phyloP scores from a whole-genome alignment of 2,888 invertebrate genomes.

The Synergus itoensis region DNA sequence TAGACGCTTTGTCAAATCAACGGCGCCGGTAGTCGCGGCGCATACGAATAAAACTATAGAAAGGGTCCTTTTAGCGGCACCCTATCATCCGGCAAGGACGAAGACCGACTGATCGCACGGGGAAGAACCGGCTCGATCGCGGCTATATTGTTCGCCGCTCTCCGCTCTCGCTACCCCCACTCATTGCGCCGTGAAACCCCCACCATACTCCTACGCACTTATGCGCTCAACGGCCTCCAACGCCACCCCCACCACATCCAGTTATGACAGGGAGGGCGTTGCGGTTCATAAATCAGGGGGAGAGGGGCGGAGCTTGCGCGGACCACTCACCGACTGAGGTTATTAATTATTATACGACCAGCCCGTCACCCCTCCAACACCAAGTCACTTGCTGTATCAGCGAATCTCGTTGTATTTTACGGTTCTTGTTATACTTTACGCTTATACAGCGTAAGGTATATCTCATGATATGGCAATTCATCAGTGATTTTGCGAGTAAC shows the following conservation, averaged over 20 bases:
- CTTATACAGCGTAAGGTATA: too few relatives aligned
- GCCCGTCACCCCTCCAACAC: slow-evolving; percentile 44
- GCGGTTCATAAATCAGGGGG: slow-evolving; percentile 77
- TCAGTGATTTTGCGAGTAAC: too few relatives aligned
- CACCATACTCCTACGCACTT: slow-evolving; percentile 54
- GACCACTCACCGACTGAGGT: slow-evolving; percentile 75
- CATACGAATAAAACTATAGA: neutral
- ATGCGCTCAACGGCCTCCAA: slow-evolving; percentile 51
- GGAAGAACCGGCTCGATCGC: slow-evolving; percentile 64
- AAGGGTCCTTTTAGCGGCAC: slow-evolving; percentile 20
- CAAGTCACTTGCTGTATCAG: slow-evolving; percentile 15
- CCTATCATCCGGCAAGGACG: slow-evolving; percentile 68
- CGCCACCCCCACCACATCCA: slow-evolving; percentile 48
- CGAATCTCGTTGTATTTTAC: slow-evolving; percentile 32
- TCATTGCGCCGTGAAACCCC: slow-evolving; percentile 46
- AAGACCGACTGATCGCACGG: slow-evolving; percentile 73
- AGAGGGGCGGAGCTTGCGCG: slow-evolving; percentile 72
- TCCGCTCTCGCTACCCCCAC: slow-evolving; percentile 49
- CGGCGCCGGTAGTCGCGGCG: slow-evolving; percentile 34
- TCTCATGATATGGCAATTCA: neutral
- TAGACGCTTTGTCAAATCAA: slow-evolving; percentile 17
- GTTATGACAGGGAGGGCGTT: slow-evolving; percentile 77
- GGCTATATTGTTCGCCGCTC: slow-evolving; percentile 54
- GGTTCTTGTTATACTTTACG: slow-evolving; percentile 4
- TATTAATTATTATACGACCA: slow-evolving; percentile 76